phyloP scores from a whole-genome alignment of 2,888 invertebrate genomes.

The Cantharis rustica region DNA sequence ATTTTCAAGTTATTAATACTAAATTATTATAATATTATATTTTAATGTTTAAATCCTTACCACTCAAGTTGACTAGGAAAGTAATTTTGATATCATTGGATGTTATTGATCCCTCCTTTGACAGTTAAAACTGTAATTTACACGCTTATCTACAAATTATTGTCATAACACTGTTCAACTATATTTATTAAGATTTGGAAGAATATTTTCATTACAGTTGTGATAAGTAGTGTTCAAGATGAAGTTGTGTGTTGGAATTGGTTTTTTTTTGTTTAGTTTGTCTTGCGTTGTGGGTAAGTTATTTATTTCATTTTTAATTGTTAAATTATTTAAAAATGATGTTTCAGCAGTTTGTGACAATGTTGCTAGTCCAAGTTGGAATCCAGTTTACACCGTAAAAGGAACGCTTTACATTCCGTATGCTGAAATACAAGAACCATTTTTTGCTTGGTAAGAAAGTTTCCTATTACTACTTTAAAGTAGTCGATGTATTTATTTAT shows the following conservation, averaged over 20 bases:
- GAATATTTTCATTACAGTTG: neutral
- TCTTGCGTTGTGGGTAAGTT: neutral
- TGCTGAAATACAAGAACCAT: constrained; percentile 91
- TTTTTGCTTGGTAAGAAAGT: constrained; percentile 75
- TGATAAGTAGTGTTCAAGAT: neutral
- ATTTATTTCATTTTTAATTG: neutral
- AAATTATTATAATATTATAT: neutral
- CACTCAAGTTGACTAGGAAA: neutral
- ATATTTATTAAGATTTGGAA: neutral
- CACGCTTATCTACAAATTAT: neutral
- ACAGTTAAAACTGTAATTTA: neutral
- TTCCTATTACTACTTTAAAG: neutral
- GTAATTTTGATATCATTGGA: neutral
- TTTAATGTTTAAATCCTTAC: neutral
- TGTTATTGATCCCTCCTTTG: neutral
- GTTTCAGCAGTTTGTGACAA: constrained; percentile 25
- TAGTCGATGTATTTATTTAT: neutral
- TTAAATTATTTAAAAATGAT: neutral
- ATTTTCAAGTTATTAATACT: neutral
- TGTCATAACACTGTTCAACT: neutral
- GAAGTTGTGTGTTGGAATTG: neutral
- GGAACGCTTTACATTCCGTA: constrained; percentile 87
- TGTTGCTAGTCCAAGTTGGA: constrained; percentile 67
- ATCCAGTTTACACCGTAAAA: constrained; percentile 72
- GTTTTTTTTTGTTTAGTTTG: neutral